These are phyloP conservation scores for Aselliscus stoliczkanus DNA, from an alignment of 2,797 vertebrate genomes.

Conservation along the genomic window DNA sequence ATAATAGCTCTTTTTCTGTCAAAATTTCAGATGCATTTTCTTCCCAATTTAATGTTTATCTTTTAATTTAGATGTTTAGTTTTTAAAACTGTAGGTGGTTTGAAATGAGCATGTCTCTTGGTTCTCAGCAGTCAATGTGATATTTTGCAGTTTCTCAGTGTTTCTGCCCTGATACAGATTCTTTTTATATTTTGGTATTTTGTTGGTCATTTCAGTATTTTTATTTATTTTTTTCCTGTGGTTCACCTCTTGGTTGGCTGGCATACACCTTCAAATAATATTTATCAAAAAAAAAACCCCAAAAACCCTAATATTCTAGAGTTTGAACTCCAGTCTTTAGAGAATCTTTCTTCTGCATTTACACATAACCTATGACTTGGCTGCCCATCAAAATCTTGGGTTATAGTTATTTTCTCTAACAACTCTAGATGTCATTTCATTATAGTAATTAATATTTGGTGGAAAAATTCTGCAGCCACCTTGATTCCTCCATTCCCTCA, in stretches of 20 bases:
- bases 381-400: neutral
- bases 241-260: neutral
- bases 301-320: neutral
- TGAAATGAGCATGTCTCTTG: neutral
- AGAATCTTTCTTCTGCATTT: slow-evolving; percentile 6
- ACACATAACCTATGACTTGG: neutral
- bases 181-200: neutral
- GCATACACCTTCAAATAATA: neutral
- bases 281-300: neutral
- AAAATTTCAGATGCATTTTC: neutral
- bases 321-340: neutral
- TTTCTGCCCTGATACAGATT: neutral
- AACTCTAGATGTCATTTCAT: neutral
- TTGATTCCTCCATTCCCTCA: neutral
- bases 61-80: neutral
- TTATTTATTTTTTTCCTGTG: neutral
- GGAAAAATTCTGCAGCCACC: neutral
- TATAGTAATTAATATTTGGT: neutral
- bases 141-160: neutral
- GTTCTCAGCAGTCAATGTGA: neutral
- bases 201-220: neutral
- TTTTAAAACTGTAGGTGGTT: neutral
- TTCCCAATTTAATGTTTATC: neutral
- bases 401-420: neutral
- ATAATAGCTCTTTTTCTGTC: neutral